Percentiles rank a stretch among this genome's conserved stretches.
Evolutionary conservation across 64 coral and sea anemone genomes (phyloP).

Genomic region (Pocillopora verrucosa): DNA sequence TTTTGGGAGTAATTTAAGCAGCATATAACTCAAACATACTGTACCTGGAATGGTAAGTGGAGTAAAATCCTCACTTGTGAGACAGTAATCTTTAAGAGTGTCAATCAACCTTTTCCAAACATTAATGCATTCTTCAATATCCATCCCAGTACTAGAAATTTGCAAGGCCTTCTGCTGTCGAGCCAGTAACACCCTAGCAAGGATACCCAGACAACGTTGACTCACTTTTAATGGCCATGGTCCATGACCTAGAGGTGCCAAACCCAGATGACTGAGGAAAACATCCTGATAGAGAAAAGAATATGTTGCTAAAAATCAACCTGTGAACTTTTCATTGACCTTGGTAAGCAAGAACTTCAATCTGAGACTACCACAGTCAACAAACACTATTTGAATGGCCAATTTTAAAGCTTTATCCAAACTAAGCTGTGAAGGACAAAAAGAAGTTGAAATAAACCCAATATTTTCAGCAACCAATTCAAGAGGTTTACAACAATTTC

Average conservation of each 20-base stretch:
- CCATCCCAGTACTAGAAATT: slow-evolving; percentile 50
- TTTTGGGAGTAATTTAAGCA: too few species aligned
- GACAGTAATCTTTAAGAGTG: slow-evolving; percentile 59
- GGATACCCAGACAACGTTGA: slow-evolving; percentile 65
- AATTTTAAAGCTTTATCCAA: too few species aligned
- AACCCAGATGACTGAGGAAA: slow-evolving; percentile 56
- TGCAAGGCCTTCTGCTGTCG: slow-evolving; percentile 65
- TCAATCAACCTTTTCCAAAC: slow-evolving; percentile 79
- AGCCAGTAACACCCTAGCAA: slow-evolving; percentile 79
- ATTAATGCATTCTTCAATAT: slow-evolving; percentile 68
- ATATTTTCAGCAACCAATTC: too few species aligned
- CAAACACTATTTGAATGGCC: too few species aligned
- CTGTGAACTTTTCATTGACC: too few species aligned
- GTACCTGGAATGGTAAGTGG: not conserved
- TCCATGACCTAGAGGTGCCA: slow-evolving; percentile 53
- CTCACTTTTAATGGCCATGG: slow-evolving; percentile 74
- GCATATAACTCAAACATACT: too few species aligned
- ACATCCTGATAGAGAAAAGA: slow-evolving; percentile 43
- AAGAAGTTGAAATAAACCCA: too few species aligned
- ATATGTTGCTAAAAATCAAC: too few species aligned
- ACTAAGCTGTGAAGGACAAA: too few species aligned
- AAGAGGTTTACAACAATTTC: too few species aligned
- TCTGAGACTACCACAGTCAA: too few species aligned
- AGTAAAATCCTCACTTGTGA: slow-evolving; percentile 29
- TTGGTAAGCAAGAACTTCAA: too few species aligned